Conservation (phyloP, 2,888 invertebrate species). For the Petrolisthes manimaculis region DNA sequence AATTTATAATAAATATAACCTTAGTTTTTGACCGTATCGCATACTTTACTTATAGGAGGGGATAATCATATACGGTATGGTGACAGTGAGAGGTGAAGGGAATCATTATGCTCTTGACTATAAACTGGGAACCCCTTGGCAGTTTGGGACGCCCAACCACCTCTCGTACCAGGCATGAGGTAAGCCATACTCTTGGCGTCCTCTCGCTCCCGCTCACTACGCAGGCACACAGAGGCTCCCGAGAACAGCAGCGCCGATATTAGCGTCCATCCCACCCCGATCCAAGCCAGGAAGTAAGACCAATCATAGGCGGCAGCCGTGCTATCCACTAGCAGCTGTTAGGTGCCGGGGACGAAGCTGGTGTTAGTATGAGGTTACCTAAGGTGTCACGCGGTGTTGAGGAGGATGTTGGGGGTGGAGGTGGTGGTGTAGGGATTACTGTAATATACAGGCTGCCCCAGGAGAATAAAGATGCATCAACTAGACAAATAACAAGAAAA, state of each 20-base stretch:
- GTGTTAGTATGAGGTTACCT: too few species aligned
- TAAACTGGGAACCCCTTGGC: background rate
- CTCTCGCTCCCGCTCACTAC: conserved; percentile 92
- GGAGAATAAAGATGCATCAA: too few species aligned
- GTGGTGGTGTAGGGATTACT: too few species aligned
- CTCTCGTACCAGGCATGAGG: conserved; percentile 88
- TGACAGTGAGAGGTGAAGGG: background rate
- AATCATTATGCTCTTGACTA: background rate
- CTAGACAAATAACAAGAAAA: too few species aligned
- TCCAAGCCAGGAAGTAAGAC: conserved; percentile 98
- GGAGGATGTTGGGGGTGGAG: too few species aligned
- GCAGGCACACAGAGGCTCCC: conserved; percentile 93
- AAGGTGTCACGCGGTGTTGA: too few species aligned
- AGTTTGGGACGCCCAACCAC: conserved; percentile 66
- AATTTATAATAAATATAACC: too few species aligned
- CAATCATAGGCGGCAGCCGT: conserved; percentile 88
- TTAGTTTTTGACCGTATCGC: too few species aligned
- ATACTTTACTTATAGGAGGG: too few species aligned
- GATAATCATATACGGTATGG: background rate
- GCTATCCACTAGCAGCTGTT: conserved; percentile 88
- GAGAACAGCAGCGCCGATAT: conserved; percentile 92
- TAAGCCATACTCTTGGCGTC: conserved; percentile 98
- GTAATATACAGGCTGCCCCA: too few species aligned
- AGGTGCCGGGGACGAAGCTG: background rate
- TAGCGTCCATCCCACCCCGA: conserved; percentile 92